A percentile compares a stretch with the other conserved stretches of the same genome.
phyloP scores from a whole-genome alignment of 2,888 invertebrate species.

The Lymantria monacha region DNA sequence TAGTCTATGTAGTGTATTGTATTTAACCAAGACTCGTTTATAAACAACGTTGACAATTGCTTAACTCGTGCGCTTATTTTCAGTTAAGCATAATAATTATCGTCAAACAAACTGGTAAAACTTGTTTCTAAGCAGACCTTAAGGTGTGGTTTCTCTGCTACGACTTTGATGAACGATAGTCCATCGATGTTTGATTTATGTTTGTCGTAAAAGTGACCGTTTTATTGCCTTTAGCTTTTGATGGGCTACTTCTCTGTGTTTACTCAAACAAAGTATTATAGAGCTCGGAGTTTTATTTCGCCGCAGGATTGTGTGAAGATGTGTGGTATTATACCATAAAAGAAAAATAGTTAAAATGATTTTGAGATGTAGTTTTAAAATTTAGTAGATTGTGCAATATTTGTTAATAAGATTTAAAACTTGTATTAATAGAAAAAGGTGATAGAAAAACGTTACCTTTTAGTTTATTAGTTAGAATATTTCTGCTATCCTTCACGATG shows the following conservation, averaged over 20 bases:
- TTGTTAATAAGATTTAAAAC: no score
- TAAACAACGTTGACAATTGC: constrained; percentile 25
- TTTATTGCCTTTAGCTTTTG: constrained; percentile 56
- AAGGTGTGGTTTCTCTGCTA: constrained; percentile 37
- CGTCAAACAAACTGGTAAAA: constrained; percentile 25
- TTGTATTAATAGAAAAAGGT: no score
- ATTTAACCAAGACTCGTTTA: constrained; percentile 4
- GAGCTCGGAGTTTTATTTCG: constrained; percentile 20
- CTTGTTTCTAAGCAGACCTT: constrained; percentile 23
- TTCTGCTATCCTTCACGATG: no score
- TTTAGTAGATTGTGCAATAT: background rate
- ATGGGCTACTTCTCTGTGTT: constrained; percentile 47
- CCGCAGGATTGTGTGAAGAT: constrained; percentile 29
- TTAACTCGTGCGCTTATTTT: constrained; percentile 15
- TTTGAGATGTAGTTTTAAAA: background rate
- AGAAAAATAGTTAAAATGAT: background rate
- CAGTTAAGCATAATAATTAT: constrained; percentile 32
- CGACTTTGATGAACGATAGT: constrained; percentile 46
- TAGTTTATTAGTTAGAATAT: no score
- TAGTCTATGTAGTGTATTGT: no score
- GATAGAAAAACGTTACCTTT: no score
- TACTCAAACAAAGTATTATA: constrained; percentile 44
- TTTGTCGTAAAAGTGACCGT: constrained; percentile 65
- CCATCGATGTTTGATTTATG: constrained; percentile 71
- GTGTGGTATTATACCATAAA: constrained; percentile 9